Conservation (phyloP, 2,797 vertebrate species). For the Podarcis siculus region DNA sequence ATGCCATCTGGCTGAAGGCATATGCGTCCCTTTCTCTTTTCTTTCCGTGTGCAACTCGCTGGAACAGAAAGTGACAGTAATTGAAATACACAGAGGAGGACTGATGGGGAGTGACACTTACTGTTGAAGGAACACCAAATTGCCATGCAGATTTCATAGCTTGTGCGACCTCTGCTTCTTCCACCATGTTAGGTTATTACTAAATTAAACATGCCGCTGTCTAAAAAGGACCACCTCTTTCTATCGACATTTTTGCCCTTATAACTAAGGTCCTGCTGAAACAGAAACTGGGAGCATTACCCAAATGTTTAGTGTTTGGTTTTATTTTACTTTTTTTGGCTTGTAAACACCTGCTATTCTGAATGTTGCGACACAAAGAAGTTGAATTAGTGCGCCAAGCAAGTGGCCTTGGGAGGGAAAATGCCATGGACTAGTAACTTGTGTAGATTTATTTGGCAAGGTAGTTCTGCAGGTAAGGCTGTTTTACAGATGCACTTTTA, state of each 20-base stretch:
- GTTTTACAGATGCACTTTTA: not conserved
- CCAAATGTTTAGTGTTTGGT: not conserved
- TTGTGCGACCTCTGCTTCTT: not conserved
- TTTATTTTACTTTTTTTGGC: not conserved
- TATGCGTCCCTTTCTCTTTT: not conserved
- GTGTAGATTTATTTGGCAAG: not conserved
- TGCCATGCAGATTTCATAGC: not conserved
- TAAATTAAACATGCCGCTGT: not conserved
- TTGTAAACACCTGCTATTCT: not conserved
- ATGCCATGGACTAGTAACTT: not conserved
- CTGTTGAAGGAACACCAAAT: constrained; percentile 5
- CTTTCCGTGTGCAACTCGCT: not conserved
- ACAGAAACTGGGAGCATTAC: not conserved
- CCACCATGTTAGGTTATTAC: not conserved
- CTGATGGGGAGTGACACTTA: not conserved
- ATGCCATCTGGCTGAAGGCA: constrained; percentile 32
- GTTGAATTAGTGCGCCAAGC: too few species aligned
- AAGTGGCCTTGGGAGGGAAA: not conserved
- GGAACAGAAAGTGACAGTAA: constrained; percentile 18
- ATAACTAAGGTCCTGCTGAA: not conserved
- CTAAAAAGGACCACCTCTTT: not conserved
- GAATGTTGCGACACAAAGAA: not conserved
- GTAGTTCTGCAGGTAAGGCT: constrained; percentile 32
- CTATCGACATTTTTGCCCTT: not conserved
- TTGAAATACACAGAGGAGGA: constrained; percentile 33